Evolutionary conservation across 2,888 invertebrate species (phyloP).

Genomic region (Tiliacea citrago): DNA sequence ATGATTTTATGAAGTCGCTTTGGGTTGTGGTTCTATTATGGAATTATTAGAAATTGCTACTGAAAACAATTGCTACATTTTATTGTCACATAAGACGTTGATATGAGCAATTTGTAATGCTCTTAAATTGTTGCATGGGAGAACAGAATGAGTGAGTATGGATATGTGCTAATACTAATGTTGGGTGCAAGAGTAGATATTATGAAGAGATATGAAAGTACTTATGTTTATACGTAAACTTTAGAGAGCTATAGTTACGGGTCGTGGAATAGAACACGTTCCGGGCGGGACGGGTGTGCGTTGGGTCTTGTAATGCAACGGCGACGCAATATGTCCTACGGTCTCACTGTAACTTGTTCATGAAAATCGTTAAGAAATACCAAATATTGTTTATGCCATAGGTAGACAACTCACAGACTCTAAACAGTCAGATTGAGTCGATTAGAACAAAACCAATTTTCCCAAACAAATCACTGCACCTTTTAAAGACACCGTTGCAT

Average conservation of each 20-base stretch:
- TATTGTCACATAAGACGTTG: slow-evolving; percentile 79
- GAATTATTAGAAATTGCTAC: slow-evolving; percentile 42
- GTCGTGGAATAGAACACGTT: slow-evolving; percentile 90
- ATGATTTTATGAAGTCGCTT: slow-evolving; percentile 56
- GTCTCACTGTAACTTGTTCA: slow-evolving; percentile 62
- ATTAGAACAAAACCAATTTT: slow-evolving; percentile 34
- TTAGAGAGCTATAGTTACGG: slow-evolving; percentile 74
- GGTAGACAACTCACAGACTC: not conserved
- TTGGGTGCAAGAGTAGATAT: slow-evolving; percentile 76
- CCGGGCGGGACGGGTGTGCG: slow-evolving; percentile 89
- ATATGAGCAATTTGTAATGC: slow-evolving; percentile 48
- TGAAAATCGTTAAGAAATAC: slow-evolving; percentile 33
- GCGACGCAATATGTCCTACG: slow-evolving; percentile 66
- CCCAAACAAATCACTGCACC: slow-evolving; percentile 70
- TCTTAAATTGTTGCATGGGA: slow-evolving; percentile 24
- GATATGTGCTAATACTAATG: slow-evolving; percentile 68
- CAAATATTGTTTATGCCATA: not conserved
- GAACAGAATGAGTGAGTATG: slow-evolving; percentile 43
- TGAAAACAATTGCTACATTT: slow-evolving; percentile 70
- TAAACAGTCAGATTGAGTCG: not conserved
- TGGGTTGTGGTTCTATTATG: slow-evolving; percentile 35
- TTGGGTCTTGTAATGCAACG: slow-evolving; percentile 79
- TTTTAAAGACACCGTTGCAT: slow-evolving; percentile 63
- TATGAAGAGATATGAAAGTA: slow-evolving; percentile 78
- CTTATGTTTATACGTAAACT: slow-evolving; percentile 68